Evolutionary conservation across 2,113 vertebrate genomes (phyloP).

Genomic region (Pagrus major): DNA sequence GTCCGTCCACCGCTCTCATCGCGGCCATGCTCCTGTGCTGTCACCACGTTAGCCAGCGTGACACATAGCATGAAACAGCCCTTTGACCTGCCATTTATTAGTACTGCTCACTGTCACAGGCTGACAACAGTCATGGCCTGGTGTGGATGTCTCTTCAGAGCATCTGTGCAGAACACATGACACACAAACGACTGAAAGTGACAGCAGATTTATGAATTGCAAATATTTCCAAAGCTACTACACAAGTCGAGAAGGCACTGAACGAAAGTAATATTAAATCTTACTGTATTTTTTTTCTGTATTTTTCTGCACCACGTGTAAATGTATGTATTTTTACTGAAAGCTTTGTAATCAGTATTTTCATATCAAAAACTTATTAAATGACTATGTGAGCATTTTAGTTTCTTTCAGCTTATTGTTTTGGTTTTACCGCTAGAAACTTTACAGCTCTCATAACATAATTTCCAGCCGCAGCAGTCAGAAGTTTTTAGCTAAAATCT

Average conservation of each 20-base stretch:
- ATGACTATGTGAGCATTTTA: no score
- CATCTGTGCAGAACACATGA: background rate
- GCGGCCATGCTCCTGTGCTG: conserved; percentile 55
- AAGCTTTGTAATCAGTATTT: no score
- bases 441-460: no score
- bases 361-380: no score
- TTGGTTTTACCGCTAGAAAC: no score
- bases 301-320: no score
- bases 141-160: background rate
- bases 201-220: background rate
- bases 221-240: background rate
- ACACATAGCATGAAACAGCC: conserved; percentile 35
- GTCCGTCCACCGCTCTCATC: conserved; percentile 50
- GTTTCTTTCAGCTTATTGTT: no score
- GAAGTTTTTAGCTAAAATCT: no score
- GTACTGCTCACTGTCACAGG: conserved; percentile 3
- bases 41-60: conserved; percentile 60
- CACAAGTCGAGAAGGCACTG: background rate
- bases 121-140: background rate
- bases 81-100: conserved; percentile 54
- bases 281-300: no score
- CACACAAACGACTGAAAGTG: background rate
- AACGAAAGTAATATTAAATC: background rate
- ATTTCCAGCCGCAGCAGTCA: no score
- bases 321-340: no score